Evolutionary conservation across 2,113 vertebrate genomes (phyloP), one percentile per base, ranked within the genome.

Genomic region (Sylvietta virens): DNA sequence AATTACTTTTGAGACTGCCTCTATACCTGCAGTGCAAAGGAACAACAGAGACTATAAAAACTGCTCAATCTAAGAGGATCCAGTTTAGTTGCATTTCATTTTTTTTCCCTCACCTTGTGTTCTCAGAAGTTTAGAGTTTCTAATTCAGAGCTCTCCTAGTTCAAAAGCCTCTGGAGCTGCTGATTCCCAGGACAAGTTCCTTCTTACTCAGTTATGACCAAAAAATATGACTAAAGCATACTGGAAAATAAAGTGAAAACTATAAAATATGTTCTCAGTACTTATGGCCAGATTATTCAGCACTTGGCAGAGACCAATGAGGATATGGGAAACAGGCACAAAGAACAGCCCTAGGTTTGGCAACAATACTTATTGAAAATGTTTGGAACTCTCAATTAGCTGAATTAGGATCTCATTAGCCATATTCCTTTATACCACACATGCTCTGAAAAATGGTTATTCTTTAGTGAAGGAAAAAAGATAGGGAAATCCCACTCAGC

Each of bases 211-310:
- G 19, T 48, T 83, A 78, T 23, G 26, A 66, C 54, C 15, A 23
- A 84, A 77, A 50, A 61, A 33, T 19, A 80, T 15, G 13, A 90
- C 39, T 70, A 88, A 84, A 92, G 31, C 86, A 56, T 65, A 88
- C 12, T 81, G 86, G 64, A 92, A 96, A 94, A 86, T 44, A 7
- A 95, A 93, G 94, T 78, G 15, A 77, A 65, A 92, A 67, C 60
- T 71, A 64, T 92, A 97, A 96, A 93, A 81, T 77, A 51, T 24
- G 16, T 88, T 96, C 91, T 88, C 48, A 60, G 24, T 91, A 54
- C 42, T 92, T 90, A 94, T 51, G 56, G 77, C 48, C 76, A 94
- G 72, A 91, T 94, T 92, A 95, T 83, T 90, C 88, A 91, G 94
- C 92, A 88, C 15, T 92, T 97, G 96, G 83, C 86, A 92, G 65